Evolutionary conservation across 2,797 vertebrate species (phyloP).

Genomic region (Chaenodraco wilsoni): DNA sequence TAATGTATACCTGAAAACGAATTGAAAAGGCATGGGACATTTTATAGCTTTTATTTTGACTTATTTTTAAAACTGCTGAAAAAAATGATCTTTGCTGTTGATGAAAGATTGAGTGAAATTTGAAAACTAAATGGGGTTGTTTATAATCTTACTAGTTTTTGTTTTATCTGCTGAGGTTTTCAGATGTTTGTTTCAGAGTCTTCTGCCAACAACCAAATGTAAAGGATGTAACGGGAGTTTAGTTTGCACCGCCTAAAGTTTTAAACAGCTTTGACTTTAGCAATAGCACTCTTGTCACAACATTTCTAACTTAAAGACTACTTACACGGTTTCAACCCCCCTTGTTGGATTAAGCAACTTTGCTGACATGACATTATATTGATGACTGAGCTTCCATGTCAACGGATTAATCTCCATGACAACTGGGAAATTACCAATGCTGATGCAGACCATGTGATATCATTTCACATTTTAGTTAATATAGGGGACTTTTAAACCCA

Average conservation of each 20-base stretch:
- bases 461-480: too few species aligned
- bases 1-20: slow-evolving; percentile 30
- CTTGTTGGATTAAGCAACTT: slow-evolving; percentile 2
- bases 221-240: neutral
- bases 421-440: neutral
- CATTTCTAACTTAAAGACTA: neutral
- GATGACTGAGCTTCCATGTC: neutral
- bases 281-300: neutral
- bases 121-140: neutral
- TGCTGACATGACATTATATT: neutral
- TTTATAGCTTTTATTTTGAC: slow-evolving; percentile 3
- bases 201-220: too few species aligned
- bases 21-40: neutral
- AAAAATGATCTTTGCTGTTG: neutral
- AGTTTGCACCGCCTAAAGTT: neutral
- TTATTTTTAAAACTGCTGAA: neutral
- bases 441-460: slow-evolving; percentile 1
- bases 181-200: neutral
- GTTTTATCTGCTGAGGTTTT: neutral
- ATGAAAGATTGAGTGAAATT: neutral
- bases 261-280: neutral
- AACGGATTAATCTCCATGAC: slow-evolving; percentile 12
- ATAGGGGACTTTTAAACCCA: too few species aligned
- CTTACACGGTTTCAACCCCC: neutral
- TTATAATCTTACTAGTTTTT: neutral